These are phyloP conservation scores for Tipula vernalis DNA, from an alignment of 2,888 invertebrate genomes.

Conservation along the genomic window DNA sequence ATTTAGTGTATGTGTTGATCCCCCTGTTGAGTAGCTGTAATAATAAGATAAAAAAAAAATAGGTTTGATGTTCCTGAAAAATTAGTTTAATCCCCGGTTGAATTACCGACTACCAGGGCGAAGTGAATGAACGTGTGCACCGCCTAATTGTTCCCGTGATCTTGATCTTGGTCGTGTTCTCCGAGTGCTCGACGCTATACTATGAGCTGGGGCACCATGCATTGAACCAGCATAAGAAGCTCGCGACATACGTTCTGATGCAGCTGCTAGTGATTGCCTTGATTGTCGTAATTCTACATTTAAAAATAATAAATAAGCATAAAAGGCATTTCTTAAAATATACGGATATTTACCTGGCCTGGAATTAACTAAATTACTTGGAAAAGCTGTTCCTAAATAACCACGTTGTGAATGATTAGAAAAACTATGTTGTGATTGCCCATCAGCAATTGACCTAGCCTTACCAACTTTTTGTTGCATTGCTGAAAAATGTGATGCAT, in stretches of 20 bases:
- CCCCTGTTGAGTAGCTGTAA: conserved; percentile 53
- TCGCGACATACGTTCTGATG: conserved; percentile 69
- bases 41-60: background rate
- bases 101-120: conserved; percentile 63
- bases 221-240: conserved; percentile 55
- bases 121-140: conserved; percentile 38
- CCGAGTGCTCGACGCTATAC: conserved; percentile 47
- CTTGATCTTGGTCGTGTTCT: conserved; percentile 66
- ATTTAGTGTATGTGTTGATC: conserved; percentile 68
- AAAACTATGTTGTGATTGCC: conserved; percentile 82
- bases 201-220: conserved; percentile 41
- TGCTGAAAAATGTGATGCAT: conserved; percentile 52
- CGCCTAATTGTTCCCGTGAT: conserved; percentile 50
- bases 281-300: conserved; percentile 69
- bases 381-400: conserved; percentile 53
- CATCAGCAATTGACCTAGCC: conserved; percentile 63
- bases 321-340: background rate
- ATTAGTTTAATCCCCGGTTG: conserved; percentile 11
- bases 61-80: background rate
- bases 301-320: conserved; percentile 7
- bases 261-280: conserved; percentile 69
- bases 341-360: conserved; percentile 43
- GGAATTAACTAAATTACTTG: conserved; percentile 63
- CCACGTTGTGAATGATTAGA: conserved; percentile 65
- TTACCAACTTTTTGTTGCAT: conserved; percentile 41